Evolutionary conservation across 2,888 invertebrate species (phyloP).

Genomic region (Cheilosia vernalis): DNA sequence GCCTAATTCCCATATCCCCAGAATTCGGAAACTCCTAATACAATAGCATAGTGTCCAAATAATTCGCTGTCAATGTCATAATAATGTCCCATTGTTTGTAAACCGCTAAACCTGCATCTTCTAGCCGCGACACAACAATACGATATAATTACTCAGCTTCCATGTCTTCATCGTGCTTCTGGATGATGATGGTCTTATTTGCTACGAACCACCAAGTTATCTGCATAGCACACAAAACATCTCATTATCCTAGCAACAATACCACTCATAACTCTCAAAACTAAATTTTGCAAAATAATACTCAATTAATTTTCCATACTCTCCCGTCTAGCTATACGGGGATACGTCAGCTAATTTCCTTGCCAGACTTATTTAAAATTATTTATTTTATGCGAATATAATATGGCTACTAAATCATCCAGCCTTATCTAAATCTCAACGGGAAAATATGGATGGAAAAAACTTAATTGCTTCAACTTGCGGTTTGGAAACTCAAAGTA

Average conservation of each 20-base stretch:
- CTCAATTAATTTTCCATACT: constrained; percentile 18
- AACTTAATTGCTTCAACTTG: constrained; percentile 63
- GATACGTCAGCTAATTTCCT: constrained; percentile 3
- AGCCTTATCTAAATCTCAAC: constrained; percentile 24
- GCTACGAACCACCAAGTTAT: not conserved
- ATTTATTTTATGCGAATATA: constrained; percentile 38
- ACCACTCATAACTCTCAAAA: not conserved
- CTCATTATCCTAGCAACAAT: not conserved
- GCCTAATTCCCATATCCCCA: not conserved
- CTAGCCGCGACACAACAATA: not conserved
- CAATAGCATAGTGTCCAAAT: not conserved
- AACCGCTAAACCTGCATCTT: not conserved
- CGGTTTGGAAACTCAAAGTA: constrained; percentile 52
- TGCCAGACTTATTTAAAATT: constrained; percentile 26
- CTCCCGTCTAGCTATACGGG: not conserved
- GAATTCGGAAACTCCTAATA: not conserved
- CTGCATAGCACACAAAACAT: not conserved
- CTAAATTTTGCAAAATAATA: constrained; percentile 15
- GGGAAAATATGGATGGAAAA: constrained; percentile 18
- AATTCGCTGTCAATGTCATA: not conserved
- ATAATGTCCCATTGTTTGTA: not conserved
- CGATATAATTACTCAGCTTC: not conserved
- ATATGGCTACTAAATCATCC: constrained; percentile 44
- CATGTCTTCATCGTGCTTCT: not conserved
- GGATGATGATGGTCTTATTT: not conserved